Conservation (phyloP, 2,888 invertebrate species). For the Chymomyza caudatula region DNA sequence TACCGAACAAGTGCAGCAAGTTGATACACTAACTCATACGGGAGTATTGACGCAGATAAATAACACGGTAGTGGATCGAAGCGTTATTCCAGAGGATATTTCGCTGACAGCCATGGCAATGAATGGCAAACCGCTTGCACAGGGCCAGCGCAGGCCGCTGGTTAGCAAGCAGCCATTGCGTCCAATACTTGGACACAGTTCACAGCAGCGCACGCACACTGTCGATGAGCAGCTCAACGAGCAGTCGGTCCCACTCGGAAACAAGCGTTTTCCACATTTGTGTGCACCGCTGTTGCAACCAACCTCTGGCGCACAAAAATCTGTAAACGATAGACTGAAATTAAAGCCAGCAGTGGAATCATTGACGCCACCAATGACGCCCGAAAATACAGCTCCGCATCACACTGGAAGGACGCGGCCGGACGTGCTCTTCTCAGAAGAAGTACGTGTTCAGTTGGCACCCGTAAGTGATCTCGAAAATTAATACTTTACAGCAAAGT, state of each 20-base stretch:
- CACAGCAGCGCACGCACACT: neutral
- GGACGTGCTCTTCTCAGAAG: neutral
- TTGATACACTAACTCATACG: no score
- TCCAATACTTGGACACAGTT: conserved; percentile 38
- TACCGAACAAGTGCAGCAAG: neutral
- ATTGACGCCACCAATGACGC: conserved; percentile 12
- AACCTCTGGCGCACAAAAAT: conserved; percentile 6
- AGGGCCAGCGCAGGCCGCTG: conserved; percentile 41
- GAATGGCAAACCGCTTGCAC: conserved; percentile 44
- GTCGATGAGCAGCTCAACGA: neutral
- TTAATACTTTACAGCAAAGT: neutral
- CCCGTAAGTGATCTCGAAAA: neutral
- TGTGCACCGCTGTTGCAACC: neutral
- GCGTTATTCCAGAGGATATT: no score
- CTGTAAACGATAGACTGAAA: conserved; percentile 57
- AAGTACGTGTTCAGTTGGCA: neutral
- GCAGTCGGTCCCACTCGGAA: neutral
- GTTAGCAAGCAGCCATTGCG: conserved; percentile 47
- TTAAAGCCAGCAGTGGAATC: conserved; percentile 20
- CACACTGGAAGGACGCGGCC: neutral
- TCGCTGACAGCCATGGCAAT: conserved; percentile 12
- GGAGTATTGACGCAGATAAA: no score
- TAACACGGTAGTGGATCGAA: no score
- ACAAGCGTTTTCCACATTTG: neutral
- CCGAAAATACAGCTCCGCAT: neutral